Base-by-base conservation (phyloP, 2,888 invertebrate species). In the Ochropleura leucogaster region DNA sequence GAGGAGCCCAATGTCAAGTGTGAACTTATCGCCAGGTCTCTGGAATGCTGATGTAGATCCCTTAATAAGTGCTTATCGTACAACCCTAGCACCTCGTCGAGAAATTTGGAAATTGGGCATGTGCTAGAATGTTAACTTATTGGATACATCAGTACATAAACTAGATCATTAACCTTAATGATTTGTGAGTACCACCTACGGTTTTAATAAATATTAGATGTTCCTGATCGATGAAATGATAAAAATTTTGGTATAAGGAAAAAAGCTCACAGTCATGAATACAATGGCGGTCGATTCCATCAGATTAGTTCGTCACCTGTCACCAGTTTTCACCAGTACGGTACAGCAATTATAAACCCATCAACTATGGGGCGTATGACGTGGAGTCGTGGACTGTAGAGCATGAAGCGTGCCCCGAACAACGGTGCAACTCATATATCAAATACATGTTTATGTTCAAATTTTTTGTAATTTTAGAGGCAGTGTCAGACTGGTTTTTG, bases 1-100 rank as follows among this genome's bases (percentile, higher is more conserved):
- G 70, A 68, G 69, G 20, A 62, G 44, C 66, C 72, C 76, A 76
- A 82, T 77, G 82, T 85, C 74, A 82, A 85, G 82, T 85, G 68
- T 72, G 55, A 77, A 74, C 74, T 71, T 77, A 72, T 82, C 46
- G 70, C 68, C 72, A 68, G 60, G 42, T 12, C n/a, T 12, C 14
- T 0, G 70, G 74, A 73, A 71, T 74, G 70, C 63, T 68, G 55
- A 77, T 66, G 62, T 69, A 30, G n/a, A n/a, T 5, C 16, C 57
- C n/a, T 51, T 71, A 14, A 18, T 47, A 60, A 40, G 42, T 44
- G 20, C 40, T 10, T 6, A 59, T 5, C 5, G 16, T 46, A 42
- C 46, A 42, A 51, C 44, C 49, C 60, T 47, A 14, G 16, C 6
- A 46, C n/a, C 40, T 10, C 47, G 20, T 47, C 51, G 59, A 46